Evolutionary conservation across 1,140 invertebrate species (phyloP).

Genomic region (Latrodectus geometricus): DNA sequence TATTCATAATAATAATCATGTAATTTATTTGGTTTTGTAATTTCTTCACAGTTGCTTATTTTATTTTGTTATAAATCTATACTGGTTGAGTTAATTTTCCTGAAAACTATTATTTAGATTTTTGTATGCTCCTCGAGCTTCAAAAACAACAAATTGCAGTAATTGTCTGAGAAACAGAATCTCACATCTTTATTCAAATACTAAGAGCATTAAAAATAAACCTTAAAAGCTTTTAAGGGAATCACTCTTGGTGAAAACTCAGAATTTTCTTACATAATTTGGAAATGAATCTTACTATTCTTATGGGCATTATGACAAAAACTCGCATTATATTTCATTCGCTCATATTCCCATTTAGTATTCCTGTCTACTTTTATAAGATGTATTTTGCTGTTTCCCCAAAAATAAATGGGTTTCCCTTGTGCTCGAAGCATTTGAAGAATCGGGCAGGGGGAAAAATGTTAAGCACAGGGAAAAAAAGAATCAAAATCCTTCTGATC

Average conservation of each 20-base stretch:
- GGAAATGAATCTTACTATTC: background rate
- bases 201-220: background rate
- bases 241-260: background rate
- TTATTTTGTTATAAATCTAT: too few species aligned
- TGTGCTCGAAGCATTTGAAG: background rate
- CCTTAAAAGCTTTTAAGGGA: background rate
- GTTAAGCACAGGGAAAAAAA: background rate
- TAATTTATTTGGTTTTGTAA: too few species aligned
- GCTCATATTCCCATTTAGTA: constrained; percentile 5
- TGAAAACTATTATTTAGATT: too few species aligned
- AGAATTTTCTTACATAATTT: background rate
- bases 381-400: background rate
- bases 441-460: background rate
- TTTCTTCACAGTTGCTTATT: too few species aligned
- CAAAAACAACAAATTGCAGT: too few species aligned
- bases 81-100: too few species aligned
- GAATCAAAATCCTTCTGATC: constrained; percentile 9
- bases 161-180: too few species aligned
- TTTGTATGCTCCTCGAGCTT: too few species aligned
- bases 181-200: too few species aligned
- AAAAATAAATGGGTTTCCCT: constrained; percentile 11
- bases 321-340: constrained; percentile 12
- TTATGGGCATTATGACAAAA: background rate
- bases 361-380: constrained; percentile 26
- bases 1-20: too few species aligned